Evolutionary conservation across 2,113 vertebrate genomes (phyloP), one percentile per base, ranked within the genome.

Genomic region (Nycticorax nycticorax): DNA sequence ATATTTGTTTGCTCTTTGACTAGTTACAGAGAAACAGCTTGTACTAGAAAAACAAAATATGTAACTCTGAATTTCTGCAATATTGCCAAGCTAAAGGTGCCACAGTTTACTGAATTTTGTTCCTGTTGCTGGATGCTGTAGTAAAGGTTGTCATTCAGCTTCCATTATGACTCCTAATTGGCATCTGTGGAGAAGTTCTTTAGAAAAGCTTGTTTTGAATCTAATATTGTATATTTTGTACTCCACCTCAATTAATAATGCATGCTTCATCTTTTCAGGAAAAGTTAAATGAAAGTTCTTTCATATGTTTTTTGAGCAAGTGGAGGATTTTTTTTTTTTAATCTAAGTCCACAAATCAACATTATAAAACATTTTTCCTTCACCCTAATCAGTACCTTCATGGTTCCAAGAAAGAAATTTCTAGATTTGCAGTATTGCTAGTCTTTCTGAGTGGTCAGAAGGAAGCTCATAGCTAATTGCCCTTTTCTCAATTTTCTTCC

Each of bases 1-100:
- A 72, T 88, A 95, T 69, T 94, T 96, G 77, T 88, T 97, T 96
- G 87, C 53, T 94, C 71, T 94, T 92, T 88, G 63, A 85, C 69
- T 94, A 85, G 41, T 81, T 90, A 87, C 35, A 76, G 11, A 78
- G 85, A 94, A 97, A 88, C 81, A 94, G 84, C 37, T 87, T 92
- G 85, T 67, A 75, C 50, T 71, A 77, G 77, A 78, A 95, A 93
- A 93, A 52, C 75, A 80, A 93, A 90, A 77, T 74, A 73, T 59
- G 67, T 73, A 86, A 69, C 37, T 69, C 39, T 67, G 67, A 88
- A 69, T 55, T 77, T 60, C 45, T 50, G 52, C 64, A 90, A 48
- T 68, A 72, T 55, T 85, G 50, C 20, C 55, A 81, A 77, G 59
- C 23, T 85, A 39, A 80, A 92, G 80, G 68, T 91, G 77, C 8